Conservation (phyloP, 2,113 vertebrate species). For the Polypterus senegalus region DNA sequence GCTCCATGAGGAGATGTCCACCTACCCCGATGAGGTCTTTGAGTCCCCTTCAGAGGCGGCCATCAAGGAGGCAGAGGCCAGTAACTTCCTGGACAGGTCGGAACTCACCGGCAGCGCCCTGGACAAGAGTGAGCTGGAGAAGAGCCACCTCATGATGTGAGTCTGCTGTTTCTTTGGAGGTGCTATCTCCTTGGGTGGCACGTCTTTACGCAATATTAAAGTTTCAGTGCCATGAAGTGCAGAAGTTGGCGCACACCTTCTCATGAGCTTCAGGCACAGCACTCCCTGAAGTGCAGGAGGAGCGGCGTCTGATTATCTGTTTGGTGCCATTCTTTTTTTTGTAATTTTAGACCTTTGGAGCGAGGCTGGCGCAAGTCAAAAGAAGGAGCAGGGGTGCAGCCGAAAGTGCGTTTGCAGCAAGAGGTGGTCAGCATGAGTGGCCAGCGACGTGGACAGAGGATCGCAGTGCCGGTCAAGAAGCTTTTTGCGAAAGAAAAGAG, state of each 20-base stretch:
- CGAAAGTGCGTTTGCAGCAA: slow-evolving; percentile 84
- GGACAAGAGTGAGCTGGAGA: slow-evolving; percentile 81
- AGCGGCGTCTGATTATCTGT: background rate
- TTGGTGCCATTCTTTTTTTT: background rate
- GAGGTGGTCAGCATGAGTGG: slow-evolving; percentile 84
- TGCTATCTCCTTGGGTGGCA: too few species aligned
- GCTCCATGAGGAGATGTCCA: slow-evolving; percentile 85
- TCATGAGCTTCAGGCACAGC: background rate
- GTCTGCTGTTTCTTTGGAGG: slow-evolving; percentile 24
- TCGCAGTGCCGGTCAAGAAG: slow-evolving; percentile 82
- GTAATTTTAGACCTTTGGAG: slow-evolving; percentile 67
- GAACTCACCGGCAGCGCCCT: slow-evolving; percentile 84
- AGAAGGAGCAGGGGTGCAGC: slow-evolving; percentile 63
- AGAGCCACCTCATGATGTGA: slow-evolving; percentile 90
- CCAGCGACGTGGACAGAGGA: slow-evolving; percentile 81
- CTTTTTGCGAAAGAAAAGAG: slow-evolving; percentile 90
- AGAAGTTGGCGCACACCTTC: too few species aligned
- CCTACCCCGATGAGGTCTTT: slow-evolving; percentile 82
- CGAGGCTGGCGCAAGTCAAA: slow-evolving; percentile 92
- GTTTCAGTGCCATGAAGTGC: too few species aligned
- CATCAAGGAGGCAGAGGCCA: slow-evolving; percentile 62
- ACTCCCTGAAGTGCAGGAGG: background rate
- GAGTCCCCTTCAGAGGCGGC: slow-evolving; percentile 81
- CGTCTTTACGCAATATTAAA: too few species aligned
- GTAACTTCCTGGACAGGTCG: slow-evolving; percentile 54